These are phyloP conservation scores for Polydrusus cervinus DNA, from an alignment of 2,888 invertebrate genomes.

Conservation along the genomic window DNA sequence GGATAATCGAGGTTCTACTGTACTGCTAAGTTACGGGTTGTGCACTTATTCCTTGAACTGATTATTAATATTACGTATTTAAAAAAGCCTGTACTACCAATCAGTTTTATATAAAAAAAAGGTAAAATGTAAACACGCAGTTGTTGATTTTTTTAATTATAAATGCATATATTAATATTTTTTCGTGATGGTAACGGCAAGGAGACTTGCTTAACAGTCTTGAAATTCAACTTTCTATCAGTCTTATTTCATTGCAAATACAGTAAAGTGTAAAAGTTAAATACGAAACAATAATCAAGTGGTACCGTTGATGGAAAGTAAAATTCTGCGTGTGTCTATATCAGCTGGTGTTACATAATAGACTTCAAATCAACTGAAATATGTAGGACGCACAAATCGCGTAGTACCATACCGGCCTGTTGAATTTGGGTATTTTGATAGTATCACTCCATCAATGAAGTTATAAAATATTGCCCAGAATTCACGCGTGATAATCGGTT, in stretches of 20 bases:
- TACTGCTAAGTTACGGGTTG: no score
- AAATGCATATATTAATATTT: constrained; percentile 13
- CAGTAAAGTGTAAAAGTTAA: constrained; percentile 18
- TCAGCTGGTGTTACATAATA: constrained; percentile 10
- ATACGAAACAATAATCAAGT: constrained; percentile 37
- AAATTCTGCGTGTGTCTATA: constrained; percentile 16
- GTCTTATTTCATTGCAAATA: constrained; percentile 35
- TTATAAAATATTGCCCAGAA: background rate
- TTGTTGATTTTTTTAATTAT: no score
- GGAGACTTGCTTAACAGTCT: constrained; percentile 34
- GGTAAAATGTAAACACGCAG: no score
- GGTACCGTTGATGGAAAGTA: constrained; percentile 30
- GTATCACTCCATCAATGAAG: constrained; percentile 18
- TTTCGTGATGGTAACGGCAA: constrained; percentile 12
- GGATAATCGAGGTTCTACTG: no score
- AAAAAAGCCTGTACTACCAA: no score
- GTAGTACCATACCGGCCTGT: constrained; percentile 8
- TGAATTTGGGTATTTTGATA: constrained; percentile 19
- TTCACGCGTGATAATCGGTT: background rate
- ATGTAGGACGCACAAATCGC: constrained; percentile 6
- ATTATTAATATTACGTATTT: no score
- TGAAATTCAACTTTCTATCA: constrained; percentile 40
- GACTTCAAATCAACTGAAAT: constrained; percentile 21
- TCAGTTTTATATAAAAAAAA: no score
- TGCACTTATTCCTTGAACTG: no score